These are phyloP conservation scores for Dolichallabes microphthalmus DNA, from an alignment of 2,113 vertebrate species.

Conservation along the genomic window DNA sequence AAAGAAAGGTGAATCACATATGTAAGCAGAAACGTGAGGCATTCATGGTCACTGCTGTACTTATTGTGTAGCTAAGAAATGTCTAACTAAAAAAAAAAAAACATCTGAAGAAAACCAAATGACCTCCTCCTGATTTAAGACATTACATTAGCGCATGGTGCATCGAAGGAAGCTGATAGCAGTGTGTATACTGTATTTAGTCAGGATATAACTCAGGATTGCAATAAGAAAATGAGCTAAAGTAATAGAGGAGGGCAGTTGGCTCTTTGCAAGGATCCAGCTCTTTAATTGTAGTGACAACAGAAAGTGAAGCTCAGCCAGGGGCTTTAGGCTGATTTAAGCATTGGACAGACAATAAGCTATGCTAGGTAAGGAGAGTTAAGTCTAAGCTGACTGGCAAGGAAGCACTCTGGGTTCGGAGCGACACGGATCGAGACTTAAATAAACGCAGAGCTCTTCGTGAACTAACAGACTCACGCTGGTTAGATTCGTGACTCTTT, in stretches of 20 bases:
- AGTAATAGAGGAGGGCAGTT: constrained; percentile 51
- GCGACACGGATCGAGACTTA: constrained; percentile 63
- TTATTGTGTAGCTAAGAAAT: constrained; percentile 51
- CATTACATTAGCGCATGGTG: neutral
- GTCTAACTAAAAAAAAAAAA: constrained; percentile 66
- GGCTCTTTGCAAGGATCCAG: constrained; percentile 61
- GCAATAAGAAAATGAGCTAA: constrained; percentile 16
- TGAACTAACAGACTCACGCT: constrained; percentile 78
- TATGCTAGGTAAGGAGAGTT: constrained; percentile 55
- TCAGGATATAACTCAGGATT: neutral
- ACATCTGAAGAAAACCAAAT: constrained; percentile 61
- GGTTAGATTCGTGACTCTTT: constrained; percentile 80
- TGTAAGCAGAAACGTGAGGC: constrained; percentile 61
- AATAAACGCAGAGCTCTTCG: constrained; percentile 60
- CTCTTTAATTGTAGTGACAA: constrained; percentile 66
- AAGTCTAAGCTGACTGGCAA: constrained; percentile 58
- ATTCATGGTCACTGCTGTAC: constrained; percentile 71
- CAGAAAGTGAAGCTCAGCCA: constrained; percentile 58
- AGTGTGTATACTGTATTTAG: neutral
- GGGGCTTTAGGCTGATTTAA: constrained; percentile 66
- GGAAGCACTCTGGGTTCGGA: constrained; percentile 66
- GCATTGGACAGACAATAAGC: constrained; percentile 67
- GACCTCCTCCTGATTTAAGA: constrained; percentile 38
- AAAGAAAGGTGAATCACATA: constrained; percentile 43
- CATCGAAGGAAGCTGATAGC: neutral